A percentile compares a stretch with the other conserved stretches of the same genome.
Evolutionary conservation across 2,797 vertebrate species (phyloP).

Genomic region (Cottoperca gobio): DNA sequence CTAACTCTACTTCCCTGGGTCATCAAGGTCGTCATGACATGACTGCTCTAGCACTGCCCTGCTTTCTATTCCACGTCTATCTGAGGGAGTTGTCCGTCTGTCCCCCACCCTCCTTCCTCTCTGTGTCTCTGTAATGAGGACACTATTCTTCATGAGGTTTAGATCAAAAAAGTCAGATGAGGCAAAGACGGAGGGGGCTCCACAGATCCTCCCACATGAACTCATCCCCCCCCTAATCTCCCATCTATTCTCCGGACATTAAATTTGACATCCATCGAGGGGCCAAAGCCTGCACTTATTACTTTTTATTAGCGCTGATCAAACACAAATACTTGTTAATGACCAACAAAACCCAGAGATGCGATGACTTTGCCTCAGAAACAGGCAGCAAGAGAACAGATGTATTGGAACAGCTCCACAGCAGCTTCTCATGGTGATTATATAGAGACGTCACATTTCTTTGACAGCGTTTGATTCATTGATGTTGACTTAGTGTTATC

Average conservation of each 20-base stretch:
- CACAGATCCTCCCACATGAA: constrained; percentile 67
- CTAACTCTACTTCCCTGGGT: constrained; percentile 48
- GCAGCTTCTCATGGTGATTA: constrained; percentile 60
- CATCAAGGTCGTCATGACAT: constrained; percentile 57
- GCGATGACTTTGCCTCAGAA: constrained; percentile 52
- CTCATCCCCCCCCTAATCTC: constrained; percentile 61
- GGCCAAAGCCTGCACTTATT: constrained; percentile 57
- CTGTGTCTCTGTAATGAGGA: constrained; percentile 22
- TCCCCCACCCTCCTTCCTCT: neutral
- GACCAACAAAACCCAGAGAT: constrained; percentile 67
- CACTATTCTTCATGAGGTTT: constrained; percentile 59
- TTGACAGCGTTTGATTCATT: constrained; percentile 67
- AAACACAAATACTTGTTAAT: constrained; percentile 73
- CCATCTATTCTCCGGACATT: constrained; percentile 54
- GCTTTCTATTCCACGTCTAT: constrained; percentile 35
- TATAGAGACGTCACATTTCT: constrained; percentile 61
- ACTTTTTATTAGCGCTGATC: constrained; percentile 73
- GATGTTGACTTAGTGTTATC: constrained; percentile 71
- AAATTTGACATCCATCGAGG: constrained; percentile 61
- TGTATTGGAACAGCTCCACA: constrained; percentile 54
- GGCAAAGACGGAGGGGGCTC: constrained; percentile 42
- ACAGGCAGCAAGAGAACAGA: constrained; percentile 57
- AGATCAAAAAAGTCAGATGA: constrained; percentile 66
- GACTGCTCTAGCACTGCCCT: constrained; percentile 27
- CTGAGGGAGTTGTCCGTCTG: constrained; percentile 31